Percentiles rank a stretch among this genome's conserved stretches.
Evolutionary conservation across 2,797 vertebrate species (phyloP).

Genomic region (Pampus argenteus): DNA sequence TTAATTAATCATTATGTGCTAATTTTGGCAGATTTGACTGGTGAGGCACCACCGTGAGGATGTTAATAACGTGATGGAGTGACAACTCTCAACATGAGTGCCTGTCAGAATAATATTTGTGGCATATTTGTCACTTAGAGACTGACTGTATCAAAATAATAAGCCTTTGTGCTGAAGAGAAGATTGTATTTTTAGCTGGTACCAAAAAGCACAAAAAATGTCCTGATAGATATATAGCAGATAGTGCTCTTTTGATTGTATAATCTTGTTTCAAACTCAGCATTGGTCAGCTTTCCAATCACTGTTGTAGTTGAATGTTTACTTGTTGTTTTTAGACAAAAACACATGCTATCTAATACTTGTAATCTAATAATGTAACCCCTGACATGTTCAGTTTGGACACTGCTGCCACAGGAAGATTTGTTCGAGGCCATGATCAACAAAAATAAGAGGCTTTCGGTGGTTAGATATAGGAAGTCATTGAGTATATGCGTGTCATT

Average conservation of each 20-base stretch:
- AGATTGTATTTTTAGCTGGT: no score
- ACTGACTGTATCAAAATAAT: no score
- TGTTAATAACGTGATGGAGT: neutral
- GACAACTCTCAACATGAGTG: neutral
- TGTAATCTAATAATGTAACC: constrained; percentile 16
- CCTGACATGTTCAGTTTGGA: constrained; percentile 11
- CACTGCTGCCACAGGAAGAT: constrained; percentile 19
- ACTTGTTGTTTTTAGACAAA: neutral
- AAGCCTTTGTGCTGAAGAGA: no score
- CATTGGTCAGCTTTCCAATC: neutral
- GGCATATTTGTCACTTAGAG: neutral
- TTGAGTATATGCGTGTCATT: constrained; percentile 60
- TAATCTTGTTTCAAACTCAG: neutral
- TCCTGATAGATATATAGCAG: constrained; percentile 19
- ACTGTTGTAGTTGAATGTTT: neutral
- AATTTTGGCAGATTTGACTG: neutral
- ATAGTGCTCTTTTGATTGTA: constrained; percentile 3
- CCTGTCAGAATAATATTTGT: neutral
- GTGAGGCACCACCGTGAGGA: neutral
- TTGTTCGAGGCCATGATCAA: constrained; percentile 33
- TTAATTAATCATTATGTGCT: neutral
- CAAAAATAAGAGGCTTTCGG: constrained; percentile 66
- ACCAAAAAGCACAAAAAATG: no score
- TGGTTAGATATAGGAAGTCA: constrained; percentile 37
- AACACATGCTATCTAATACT: constrained; percentile 9